Conservation (phyloP, 2,113 vertebrate species). For the Pangasianodon gigas region DNA sequence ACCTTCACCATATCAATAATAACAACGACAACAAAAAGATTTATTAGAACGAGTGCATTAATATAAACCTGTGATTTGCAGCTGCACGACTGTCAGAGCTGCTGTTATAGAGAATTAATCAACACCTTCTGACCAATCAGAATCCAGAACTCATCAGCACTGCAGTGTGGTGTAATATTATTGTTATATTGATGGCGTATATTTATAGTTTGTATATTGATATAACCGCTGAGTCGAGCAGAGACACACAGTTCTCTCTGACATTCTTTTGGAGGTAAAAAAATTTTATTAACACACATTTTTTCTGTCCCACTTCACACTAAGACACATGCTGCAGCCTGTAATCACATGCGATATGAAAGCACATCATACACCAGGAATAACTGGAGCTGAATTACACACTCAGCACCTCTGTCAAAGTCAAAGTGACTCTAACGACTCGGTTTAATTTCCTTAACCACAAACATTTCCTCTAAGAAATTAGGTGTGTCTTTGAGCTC, state of each 20-base stretch:
- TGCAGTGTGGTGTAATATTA: neutral
- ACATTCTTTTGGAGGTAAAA: neutral
- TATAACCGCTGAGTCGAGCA: too few relatives aligned
- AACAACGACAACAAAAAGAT: too few relatives aligned
- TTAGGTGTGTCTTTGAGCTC: neutral
- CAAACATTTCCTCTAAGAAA: conserved; percentile 27
- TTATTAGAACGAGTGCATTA: neutral
- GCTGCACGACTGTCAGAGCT: neutral
- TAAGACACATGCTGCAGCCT: conserved; percentile 53
- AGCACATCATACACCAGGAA: conserved; percentile 2
- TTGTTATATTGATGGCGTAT: neutral
- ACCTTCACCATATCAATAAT: too few relatives aligned
- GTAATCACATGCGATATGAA: conserved; percentile 26
- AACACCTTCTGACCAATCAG: neutral
- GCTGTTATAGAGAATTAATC: neutral
- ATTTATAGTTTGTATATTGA: too few relatives aligned
- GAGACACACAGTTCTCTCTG: too few relatives aligned
- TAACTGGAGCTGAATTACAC: conserved; percentile 26
- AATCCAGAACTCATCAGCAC: neutral
- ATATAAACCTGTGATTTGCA: neutral
- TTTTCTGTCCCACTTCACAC: conserved; percentile 67
- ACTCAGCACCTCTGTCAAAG: conserved; percentile 18
- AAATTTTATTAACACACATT: conserved; percentile 62
- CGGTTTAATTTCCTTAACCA: conserved; percentile 25
- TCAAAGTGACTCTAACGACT: conserved; percentile 1